Evolutionary conservation across 2,113 vertebrate species (phyloP).

Genomic region (Nanorana parkeri): DNA sequence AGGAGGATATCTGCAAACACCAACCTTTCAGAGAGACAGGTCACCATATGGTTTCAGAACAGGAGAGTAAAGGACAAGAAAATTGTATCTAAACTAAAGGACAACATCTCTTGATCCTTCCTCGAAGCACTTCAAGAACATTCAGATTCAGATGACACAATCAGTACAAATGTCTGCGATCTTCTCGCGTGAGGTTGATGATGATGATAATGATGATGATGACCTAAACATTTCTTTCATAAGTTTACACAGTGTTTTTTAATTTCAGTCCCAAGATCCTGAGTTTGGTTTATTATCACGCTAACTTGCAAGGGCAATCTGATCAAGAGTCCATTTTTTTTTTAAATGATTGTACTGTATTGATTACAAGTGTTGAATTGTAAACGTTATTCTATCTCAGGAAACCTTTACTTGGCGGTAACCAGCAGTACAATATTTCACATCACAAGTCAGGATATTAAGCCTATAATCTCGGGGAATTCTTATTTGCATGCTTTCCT

Average conservation of each 20-base stretch:
- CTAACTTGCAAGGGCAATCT: slow-evolving; percentile 10
- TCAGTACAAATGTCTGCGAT: neutral
- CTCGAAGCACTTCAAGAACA: neutral
- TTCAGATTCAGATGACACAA: slow-evolving; percentile 44
- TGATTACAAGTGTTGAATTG: slow-evolving; percentile 3
- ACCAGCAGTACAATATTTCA: neutral
- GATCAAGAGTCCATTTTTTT: neutral
- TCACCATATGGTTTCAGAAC: slow-evolving; percentile 92
- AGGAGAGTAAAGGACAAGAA: slow-evolving; percentile 89
- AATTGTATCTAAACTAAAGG: slow-evolving; percentile 83
- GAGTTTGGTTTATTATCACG: neutral
- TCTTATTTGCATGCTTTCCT: neutral
- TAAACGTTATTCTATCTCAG: slow-evolving; percentile 29
- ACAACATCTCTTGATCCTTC: slow-evolving; percentile 76
- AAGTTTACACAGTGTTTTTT: neutral
- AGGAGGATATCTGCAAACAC: slow-evolving; percentile 86
- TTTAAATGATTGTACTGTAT: slow-evolving; percentile 29
- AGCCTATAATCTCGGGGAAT: neutral
- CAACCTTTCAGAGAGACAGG: slow-evolving; percentile 86
- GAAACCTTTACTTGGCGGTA: slow-evolving; percentile 12
- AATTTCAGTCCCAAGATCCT: neutral
- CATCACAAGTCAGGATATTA: neutral
- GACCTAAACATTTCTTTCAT: neutral
- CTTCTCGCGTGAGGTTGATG: neutral
- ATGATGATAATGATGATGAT: neutral